Conservation (phyloP, 2,113 vertebrate genomes). For the Menura novaehollandiae region DNA sequence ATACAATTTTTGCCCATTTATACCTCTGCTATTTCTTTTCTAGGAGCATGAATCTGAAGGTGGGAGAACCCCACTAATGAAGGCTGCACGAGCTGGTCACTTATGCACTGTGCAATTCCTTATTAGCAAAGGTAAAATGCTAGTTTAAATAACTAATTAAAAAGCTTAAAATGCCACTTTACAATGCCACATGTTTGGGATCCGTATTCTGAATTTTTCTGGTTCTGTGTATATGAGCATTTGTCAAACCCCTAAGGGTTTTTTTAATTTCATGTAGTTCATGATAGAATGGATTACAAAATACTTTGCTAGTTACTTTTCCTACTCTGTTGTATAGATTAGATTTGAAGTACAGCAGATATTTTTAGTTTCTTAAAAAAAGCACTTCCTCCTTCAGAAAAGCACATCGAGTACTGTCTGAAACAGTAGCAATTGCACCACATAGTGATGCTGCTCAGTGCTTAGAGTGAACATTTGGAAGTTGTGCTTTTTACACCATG, state of each 20-base stretch:
- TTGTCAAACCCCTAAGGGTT: not conserved
- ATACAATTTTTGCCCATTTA: not conserved
- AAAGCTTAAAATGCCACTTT: not conserved
- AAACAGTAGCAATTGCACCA: not conserved
- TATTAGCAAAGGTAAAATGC: constrained; percentile 91
- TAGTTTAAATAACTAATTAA: not conserved
- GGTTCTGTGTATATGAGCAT: not conserved
- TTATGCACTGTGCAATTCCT: constrained; percentile 98
- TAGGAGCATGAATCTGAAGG: constrained; percentile 99
- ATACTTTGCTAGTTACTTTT: not conserved
- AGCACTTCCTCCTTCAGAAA: not conserved
- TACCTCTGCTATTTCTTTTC: not conserved
- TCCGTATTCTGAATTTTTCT: not conserved
- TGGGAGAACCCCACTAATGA: constrained; percentile 96
- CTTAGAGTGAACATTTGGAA: not conserved
- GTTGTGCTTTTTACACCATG: not conserved
- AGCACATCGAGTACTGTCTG: not conserved
- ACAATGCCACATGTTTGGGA: not conserved
- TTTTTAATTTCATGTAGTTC: not conserved
- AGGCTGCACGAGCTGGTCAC: constrained; percentile 96
- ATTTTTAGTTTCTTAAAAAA: not conserved
- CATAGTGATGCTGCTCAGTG: not conserved
- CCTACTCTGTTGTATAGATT: not conserved
- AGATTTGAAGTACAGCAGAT: not conserved
- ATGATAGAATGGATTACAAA: not conserved